Evolutionary conservation across 2,797 vertebrate species (phyloP), one percentile per base, ranked within the genome.

Genomic region (Ataeniobius toweri): DNA sequence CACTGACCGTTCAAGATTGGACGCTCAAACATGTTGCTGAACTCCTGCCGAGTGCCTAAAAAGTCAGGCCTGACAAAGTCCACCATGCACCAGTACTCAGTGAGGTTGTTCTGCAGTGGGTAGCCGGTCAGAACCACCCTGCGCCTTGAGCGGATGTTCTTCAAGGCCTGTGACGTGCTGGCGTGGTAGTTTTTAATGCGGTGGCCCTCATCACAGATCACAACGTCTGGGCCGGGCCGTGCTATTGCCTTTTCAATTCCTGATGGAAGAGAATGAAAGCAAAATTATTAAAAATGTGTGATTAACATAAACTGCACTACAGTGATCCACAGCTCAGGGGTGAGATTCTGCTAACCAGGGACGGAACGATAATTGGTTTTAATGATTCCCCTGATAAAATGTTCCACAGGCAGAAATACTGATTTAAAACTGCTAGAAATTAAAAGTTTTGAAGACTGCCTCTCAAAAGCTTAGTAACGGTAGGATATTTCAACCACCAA

Each of bases 81-180:
- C 87, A 99, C 98, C 98, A 99, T 99, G 93, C 98, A 99, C 98
- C 98, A 99, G 87, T 99, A 99, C 88, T 99, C 98, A 1, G 96
- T 97, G 71, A 99, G 97, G 94, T 99, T 99, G 95, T 99, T 99
- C 93, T 99, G 98, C 71, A 99, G 94, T 0, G 98, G 98, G 91
- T 99, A 99, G 20, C 98, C 98, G 0, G 98, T 99, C 77, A 96
- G 90, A 56, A 99, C 98, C 70, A 99, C 98, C 39, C 98, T 94
- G 71, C 98, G 96, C 24, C 98, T 95, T 1, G 98, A 98, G 53
- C 97, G 97, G 87, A 99, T 99, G 92, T 96, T 99, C 95, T 99
- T 99, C 90, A 99, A 95, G 1, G 98, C 98, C 94, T 99, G 98
- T 0, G 98, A 99, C 2, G 98, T 99, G 94, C 97, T 99, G 90